Base-by-base conservation (phyloP, 2,113 vertebrate genomes). In the Ivindomyrus marchei region DNA sequence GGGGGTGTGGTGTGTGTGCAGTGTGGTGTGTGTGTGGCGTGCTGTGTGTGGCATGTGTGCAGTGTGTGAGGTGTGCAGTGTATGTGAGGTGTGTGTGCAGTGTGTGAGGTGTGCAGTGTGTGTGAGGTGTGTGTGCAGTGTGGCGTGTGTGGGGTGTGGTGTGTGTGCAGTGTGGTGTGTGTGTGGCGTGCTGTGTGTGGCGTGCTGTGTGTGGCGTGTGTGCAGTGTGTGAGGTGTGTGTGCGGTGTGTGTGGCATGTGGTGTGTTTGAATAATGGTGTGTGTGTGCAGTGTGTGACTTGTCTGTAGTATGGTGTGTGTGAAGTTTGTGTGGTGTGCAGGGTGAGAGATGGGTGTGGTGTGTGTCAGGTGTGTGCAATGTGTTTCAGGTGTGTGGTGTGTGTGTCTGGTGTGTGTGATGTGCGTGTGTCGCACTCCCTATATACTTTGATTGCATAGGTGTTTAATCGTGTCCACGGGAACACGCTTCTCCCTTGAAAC, bases 111-210 rank as follows among this genome's bases (percentile, higher is more conserved):
- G 56, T 62, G n/a, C 31, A 31, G 31, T 4, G 45, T 46, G 45
- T 46, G 45, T 45, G 45, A 2, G 52, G 1, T 3, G 46, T 47
- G 46, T 19, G 50, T 52, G 49, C 0, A 0, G 15, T 15, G 50
- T 17, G 15, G 47, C 10, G 15, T 47, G 47, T 47, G 1, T 10
- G 8, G 0, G 11, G 46, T 47, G 46, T 47, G 46, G 45, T 31
- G 1, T 83, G 31, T 42, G 27, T 13, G 31, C 11, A 56, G 98
- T 99, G 91, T 11, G 62, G 6, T 62, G 52, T 42, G 70, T 15
- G 49, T 39, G 74, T 11, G 0, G 10, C 3, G 50, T 53, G 50
- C 3, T 2, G 49, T 49, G 9, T 46, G 45, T 1, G 0, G 46
- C 4, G 50, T 52, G 49, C 0, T 0, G 15, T 15, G 50, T 17